Evolutionary conservation across 2,797 vertebrate species (phyloP), one percentile per base, ranked within the genome.

Genomic region (Otolemur crassicaudatus): DNA sequence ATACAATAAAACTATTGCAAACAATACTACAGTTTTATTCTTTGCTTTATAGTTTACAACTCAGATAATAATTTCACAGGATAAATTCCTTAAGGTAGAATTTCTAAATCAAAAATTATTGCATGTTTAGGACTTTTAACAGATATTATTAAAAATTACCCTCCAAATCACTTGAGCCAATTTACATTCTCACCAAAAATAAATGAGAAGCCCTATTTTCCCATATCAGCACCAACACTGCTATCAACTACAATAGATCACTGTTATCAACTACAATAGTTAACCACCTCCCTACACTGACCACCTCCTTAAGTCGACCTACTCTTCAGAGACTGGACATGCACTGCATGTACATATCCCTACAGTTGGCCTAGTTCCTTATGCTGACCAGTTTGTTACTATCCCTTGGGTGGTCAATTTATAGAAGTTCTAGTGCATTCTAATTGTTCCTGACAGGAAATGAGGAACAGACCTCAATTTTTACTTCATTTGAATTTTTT

Each of bases 401-500:
- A 53, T 53, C 13, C 49, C 49, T 53, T 53, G 14, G 49, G 49
- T 53, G 14, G 49, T 53, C 49, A 53, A 1, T 53, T 53, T 53
- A 53, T 14, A 53, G 49, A 53, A 12, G 49, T 53, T 53, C 49
- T 53, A 53, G 49, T 53, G 49, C 14, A n/a, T 70, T 75, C 73
- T 79, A 84, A 77, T 83, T 14, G 75, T 53, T 31, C 1, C 29
- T 88, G 31, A 79, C 3, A 81, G 9, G 61, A 60, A 40, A 84
- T 31, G 19, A 92, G 91, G 79, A 93, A 86, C 1, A 25, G 85
- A 40, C 58, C 61, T 94, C 58, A 92, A 85, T 79, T 96, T 94
- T 95, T 31, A 92, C 11, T 94, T 75, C 4, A 37, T 29, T 86
- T 91, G 37, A 34, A 87, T 75, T 86, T 89, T 86, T 67, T 80